Evolutionary conservation across 2,797 vertebrate species (phyloP).

Genomic region (Eulemur albifrons): DNA sequence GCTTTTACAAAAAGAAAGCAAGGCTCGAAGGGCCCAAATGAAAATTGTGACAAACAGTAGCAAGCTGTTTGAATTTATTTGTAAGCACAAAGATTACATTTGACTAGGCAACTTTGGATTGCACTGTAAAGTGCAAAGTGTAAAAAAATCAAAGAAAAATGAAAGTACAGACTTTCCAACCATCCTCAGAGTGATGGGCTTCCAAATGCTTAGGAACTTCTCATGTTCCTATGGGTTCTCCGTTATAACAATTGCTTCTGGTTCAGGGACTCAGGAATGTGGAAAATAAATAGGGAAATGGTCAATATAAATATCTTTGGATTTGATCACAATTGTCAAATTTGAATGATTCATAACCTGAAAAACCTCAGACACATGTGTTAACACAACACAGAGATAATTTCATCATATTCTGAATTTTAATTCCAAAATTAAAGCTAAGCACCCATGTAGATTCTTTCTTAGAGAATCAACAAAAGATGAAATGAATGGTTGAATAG

Average conservation of each 20-base stretch:
- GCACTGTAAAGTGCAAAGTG: slow-evolving; percentile 27
- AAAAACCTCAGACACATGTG: not conserved
- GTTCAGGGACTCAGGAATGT: not conserved
- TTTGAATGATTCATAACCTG: not conserved
- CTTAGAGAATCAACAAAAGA: not conserved
- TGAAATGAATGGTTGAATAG: not conserved
- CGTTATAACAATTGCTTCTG: not conserved
- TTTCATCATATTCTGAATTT: slow-evolving; percentile 3
- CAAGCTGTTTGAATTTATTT: slow-evolving; percentile 66
- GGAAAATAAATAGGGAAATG: not conserved
- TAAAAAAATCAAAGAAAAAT: slow-evolving; percentile 31
- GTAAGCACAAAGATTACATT: slow-evolving; percentile 67
- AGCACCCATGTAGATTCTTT: not conserved
- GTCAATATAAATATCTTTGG: not conserved
- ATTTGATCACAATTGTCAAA: not conserved
- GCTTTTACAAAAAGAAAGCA: slow-evolving; percentile 71
- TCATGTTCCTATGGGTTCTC: not conserved
- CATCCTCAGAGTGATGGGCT: not conserved
- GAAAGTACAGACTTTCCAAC: not conserved
- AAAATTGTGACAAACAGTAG: slow-evolving; percentile 71
- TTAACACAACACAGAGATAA: not conserved
- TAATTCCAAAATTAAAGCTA: slow-evolving; percentile 30
- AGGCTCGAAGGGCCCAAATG: slow-evolving; percentile 56
- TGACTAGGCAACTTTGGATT: slow-evolving; percentile 70
- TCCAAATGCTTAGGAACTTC: not conserved